phyloP scores from a whole-genome alignment of 2,888 invertebrate genomes.

The Chorisops tibialis region DNA sequence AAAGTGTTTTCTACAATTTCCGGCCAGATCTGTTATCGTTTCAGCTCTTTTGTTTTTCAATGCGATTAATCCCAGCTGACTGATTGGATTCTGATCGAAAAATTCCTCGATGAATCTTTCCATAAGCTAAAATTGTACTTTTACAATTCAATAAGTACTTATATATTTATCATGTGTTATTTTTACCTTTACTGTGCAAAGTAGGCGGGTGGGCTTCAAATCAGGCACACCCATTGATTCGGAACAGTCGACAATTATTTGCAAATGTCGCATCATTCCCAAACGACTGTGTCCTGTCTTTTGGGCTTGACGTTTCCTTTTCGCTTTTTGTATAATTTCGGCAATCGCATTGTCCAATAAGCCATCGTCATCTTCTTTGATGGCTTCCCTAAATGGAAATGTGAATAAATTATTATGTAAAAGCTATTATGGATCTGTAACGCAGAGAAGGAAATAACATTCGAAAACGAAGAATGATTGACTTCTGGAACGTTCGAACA shows the following conservation, averaged over 20 bases:
- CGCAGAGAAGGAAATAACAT: too few relatives aligned
- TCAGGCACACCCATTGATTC: constrained; percentile 93
- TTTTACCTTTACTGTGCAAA: constrained; percentile 84
- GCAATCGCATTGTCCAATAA: constrained; percentile 85
- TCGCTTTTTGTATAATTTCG: constrained; percentile 87
- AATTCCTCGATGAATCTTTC: constrained; percentile 94
- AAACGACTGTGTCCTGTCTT: constrained; percentile 77
- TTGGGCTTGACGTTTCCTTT: constrained; percentile 70
- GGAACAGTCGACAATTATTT: constrained; percentile 88
- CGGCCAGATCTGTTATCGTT: constrained; percentile 85
- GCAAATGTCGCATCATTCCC: constrained; percentile 98
- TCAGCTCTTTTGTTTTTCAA: constrained; percentile 94
- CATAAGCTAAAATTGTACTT: constrained; percentile 63
- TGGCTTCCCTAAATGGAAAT: constrained; percentile 77
- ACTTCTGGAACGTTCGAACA: too few relatives aligned
- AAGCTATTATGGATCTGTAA: too few relatives aligned
- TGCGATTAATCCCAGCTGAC: constrained; percentile 89
- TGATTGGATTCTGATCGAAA: constrained; percentile 98
- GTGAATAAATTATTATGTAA: too few relatives aligned
- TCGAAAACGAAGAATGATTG: too few relatives aligned
- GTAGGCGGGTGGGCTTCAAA: constrained; percentile 86
- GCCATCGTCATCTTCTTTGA: constrained; percentile 94
- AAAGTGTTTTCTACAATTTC: constrained; percentile 76
- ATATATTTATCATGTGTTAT: neutral
- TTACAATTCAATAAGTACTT: neutral